A percentile compares a stretch with the other conserved stretches of the same genome.
These are phyloP conservation scores for Hirudinaria manillensis DNA, from an alignment of 2,888 invertebrate species.

Conservation along the genomic window DNA sequence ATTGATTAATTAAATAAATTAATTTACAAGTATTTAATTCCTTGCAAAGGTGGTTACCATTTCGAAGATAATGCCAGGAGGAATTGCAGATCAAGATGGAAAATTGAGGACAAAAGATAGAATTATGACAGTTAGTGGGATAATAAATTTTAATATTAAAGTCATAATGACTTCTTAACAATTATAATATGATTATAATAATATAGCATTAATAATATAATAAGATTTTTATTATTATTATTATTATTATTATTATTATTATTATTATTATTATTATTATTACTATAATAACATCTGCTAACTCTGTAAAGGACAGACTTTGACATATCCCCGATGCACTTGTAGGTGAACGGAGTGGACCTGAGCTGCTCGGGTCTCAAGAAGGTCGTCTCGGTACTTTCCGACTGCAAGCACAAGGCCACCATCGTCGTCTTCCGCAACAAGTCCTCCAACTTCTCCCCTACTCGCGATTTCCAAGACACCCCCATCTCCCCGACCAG, in stretches of 20 bases:
- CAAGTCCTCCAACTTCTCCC: not conserved
- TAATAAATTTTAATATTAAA: too few species aligned
- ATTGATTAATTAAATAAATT: not conserved
- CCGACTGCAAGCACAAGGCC: slow-evolving; percentile 9
- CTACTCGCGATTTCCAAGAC: not conserved
- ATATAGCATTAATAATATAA: too few species aligned
- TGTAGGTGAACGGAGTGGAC: slow-evolving; percentile 7
- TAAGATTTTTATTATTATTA: too few species aligned
- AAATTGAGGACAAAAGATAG: slow-evolving; percentile 90
- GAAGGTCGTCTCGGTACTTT: slow-evolving; percentile 3
- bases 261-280: too few species aligned
- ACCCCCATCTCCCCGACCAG: slow-evolving; percentile 8
- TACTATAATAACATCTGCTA: too few species aligned
- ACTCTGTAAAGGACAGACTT: too few species aligned
- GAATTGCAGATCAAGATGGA: slow-evolving; percentile 83
- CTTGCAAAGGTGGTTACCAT: slow-evolving; percentile 53
- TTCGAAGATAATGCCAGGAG: slow-evolving; percentile 52
- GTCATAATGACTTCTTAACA: too few species aligned
- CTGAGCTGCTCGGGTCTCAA: not conserved
- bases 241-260: too few species aligned
- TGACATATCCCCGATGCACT: too few species aligned
- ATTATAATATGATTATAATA: too few species aligned
- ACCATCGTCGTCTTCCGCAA: slow-evolving; percentile 11
- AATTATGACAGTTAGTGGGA: slow-evolving; percentile 63
- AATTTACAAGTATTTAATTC: not conserved